Percentiles rank a stretch among this genome's conserved stretches.
Conservation (phyloP, 2,797 vertebrate species). For the Enteromius trimaculatus region DNA sequence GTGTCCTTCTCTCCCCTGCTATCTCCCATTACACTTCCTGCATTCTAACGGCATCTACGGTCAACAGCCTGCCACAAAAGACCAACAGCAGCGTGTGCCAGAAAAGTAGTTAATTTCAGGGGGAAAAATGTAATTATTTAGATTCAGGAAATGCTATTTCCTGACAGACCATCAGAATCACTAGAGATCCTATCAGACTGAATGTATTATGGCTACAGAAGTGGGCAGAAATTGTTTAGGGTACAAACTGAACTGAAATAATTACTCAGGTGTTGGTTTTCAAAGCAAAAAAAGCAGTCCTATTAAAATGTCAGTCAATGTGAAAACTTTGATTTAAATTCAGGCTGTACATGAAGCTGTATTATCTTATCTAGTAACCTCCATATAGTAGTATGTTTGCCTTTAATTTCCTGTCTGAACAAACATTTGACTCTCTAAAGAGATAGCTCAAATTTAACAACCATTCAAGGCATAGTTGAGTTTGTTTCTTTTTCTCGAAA, state of each 20-base stretch:
- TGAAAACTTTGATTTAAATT: not conserved
- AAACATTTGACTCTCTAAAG: constrained; percentile 1
- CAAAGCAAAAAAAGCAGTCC: not conserved
- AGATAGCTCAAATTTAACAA: not conserved
- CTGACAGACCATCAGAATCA: constrained; percentile 30
- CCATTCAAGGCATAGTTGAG: not conserved
- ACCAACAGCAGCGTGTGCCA: constrained; percentile 64
- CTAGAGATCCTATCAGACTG: constrained; percentile 36
- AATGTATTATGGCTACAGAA: constrained; percentile 23
- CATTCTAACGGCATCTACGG: constrained; percentile 45
- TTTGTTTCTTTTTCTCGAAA: not conserved
- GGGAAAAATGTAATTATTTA: constrained; percentile 47
- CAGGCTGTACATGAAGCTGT: not conserved
- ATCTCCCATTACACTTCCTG: constrained; percentile 57
- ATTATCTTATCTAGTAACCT: not conserved
- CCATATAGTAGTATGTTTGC: not conserved
- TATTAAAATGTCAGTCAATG: not conserved
- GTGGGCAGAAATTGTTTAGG: not conserved
- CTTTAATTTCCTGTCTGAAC: not conserved
- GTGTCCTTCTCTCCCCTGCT: constrained; percentile 58
- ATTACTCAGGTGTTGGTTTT: constrained; percentile 3
- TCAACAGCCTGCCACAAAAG: constrained; percentile 48
- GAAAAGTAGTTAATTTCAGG: constrained; percentile 51
- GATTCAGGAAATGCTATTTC: constrained; percentile 19
- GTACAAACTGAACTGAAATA: not conserved